Evolutionary conservation across 2,888 invertebrate species (phyloP), one percentile per base, ranked within the genome.

Genomic region (Callimorpha dominula): DNA sequence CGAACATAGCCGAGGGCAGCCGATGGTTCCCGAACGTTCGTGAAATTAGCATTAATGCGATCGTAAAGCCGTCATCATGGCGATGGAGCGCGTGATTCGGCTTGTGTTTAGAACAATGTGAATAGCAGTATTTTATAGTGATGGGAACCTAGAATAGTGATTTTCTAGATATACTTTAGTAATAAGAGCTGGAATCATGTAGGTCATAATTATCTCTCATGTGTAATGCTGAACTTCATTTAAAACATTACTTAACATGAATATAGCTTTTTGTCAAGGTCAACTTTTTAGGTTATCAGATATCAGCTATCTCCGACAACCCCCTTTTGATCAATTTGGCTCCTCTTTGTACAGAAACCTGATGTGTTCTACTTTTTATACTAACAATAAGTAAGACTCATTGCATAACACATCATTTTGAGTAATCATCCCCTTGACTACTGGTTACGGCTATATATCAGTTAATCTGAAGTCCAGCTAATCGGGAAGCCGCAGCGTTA

Each of bases 41-140:
- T 79, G 81, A 87, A 88, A 88, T 88, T 88, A 88, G 85, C 87
- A 83, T 86, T 87, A 87, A 88, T 87, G 74, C 73, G 83, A 78
- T 84, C 85, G 82, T 89, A 88, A 88, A 87, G 67, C 87, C 88
- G 86, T 89, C 89, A 87, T 78, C 88, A 78, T 82, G 79, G 81
- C 85, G 85, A 86, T 86, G 81, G 81, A 81, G 83, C 82, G 81
- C 86, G 83, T 87, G 86, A 86, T 87, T 87, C 83, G 83, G 72
- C 68, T 73, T 72, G 81, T 85, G 86, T 81, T 87, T 84, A 82
- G 83, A 78, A 78, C 82, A 84, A 87, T 86, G 83, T 85, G 84
- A 86, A 80, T 75, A 76, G 71, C 72, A 74, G 75, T 82, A 80
- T 85, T 87, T 80, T 82, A 83, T 77, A 71, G 75, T 79, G 70